Evolutionary conservation across 1,140 invertebrate species (phyloP), one percentile per base, ranked within the genome.

Genomic region (Drosophila grimshawi): DNA sequence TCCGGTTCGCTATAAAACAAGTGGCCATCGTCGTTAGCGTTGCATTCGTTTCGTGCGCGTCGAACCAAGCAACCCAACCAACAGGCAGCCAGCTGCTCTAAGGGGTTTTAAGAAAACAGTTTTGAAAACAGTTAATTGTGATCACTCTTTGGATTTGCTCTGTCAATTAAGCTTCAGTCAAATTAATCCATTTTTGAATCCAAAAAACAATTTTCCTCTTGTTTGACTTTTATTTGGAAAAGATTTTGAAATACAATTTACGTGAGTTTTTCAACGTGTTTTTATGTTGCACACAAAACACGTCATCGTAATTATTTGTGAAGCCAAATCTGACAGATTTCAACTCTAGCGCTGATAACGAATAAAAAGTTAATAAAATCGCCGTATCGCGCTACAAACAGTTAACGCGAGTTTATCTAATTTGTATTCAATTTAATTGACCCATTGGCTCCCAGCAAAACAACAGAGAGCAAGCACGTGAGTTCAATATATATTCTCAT

Each of bases 1-100:
- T 72, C 56, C 52, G 51, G 68, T 39, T 72, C 64, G 66, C 80
- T 86, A 86, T 86, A 86, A 86, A 86, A 82, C 66, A 55, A 77
- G 80, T 89, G 57, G 85, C 57, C 65, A 37, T 41, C 57, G 76
- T 78, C 55, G 61, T 62, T 8, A 10, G 2, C 60, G 46, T 43
- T 78, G 72, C 83, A 86, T 86, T 86, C 80, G 83, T 83, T 88
- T 76, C 80, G 69, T 81, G 77, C 83, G 83, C 83, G 86, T 86
- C 76, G 73, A 88, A 80, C 56, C 56, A 60, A 72, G 69, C 53
- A 86, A 63, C 62, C 48, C 63, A 78, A 80, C 68, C 48, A 73
- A 64, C 63, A 35, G 43, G 30, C 48, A 39, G 61, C 35, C 29
- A 45, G 29, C 30, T 46, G 41, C 27, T 63, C 56, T 60, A 60